Percentiles rank a stretch among this genome's conserved stretches.
Conservation (phyloP, 2,888 invertebrate species). For the Notocelia uddmanniana region DNA sequence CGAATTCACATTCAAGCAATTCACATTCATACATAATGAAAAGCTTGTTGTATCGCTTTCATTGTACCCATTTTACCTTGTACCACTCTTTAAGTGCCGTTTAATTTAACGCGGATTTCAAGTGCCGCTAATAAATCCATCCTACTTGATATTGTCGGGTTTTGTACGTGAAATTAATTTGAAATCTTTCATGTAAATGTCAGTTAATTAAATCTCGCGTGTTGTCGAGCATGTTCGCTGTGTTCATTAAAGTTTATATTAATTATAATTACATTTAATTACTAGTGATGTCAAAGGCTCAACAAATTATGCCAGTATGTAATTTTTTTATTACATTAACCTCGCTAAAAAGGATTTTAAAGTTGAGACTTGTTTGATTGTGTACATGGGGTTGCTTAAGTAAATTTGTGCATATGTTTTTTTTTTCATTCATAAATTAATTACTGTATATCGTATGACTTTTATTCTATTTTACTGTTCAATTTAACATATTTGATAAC, state of each 20-base stretch:
- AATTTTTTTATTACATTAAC: too few relatives aligned
- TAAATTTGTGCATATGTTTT: too few relatives aligned
- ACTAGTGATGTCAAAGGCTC: background rate
- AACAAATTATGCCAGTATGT: background rate
- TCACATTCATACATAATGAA: background rate
- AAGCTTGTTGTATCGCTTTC: background rate
- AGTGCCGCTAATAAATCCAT: constrained; percentile 76
- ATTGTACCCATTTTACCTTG: constrained; percentile 49
- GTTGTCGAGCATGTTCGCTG: constrained; percentile 10
- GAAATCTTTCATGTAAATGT: constrained; percentile 72
- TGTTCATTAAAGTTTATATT: constrained; percentile 33
- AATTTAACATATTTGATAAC: too few relatives aligned
- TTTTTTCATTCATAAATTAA: too few relatives aligned
- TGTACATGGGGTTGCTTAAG: too few relatives aligned
- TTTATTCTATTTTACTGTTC: too few relatives aligned
- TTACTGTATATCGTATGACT: too few relatives aligned
- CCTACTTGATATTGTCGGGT: constrained; percentile 65
- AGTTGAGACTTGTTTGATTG: background rate
- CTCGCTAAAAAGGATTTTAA: background rate
- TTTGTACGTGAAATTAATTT: constrained; percentile 74
- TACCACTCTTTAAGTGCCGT: constrained; percentile 69
- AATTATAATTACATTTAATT: constrained; percentile 18
- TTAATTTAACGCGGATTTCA: constrained; percentile 79
- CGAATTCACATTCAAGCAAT: background rate
- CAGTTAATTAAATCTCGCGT: constrained; percentile 66